Percentiles rank a stretch among this genome's conserved stretches.
Evolutionary conservation across 2,113 vertebrate genomes (phyloP).

Genomic region (Dasyurus viverrinus): DNA sequence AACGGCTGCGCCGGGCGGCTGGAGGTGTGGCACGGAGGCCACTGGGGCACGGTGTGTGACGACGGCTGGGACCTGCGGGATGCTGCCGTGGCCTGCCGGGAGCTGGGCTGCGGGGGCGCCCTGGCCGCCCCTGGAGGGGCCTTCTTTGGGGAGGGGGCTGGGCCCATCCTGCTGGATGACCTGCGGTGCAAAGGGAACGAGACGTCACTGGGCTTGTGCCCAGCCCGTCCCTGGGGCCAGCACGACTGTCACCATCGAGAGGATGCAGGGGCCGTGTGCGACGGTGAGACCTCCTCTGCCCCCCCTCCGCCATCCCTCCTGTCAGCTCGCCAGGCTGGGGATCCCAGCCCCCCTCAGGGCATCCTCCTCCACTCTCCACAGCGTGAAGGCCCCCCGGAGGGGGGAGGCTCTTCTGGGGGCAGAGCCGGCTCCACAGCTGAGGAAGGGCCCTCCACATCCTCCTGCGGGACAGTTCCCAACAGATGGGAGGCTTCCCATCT

Average conservation of each 20-base stretch:
- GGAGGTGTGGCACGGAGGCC: slow-evolving; percentile 70
- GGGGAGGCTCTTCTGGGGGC: no score
- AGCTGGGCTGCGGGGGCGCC: slow-evolving; percentile 74
- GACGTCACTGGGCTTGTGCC: slow-evolving; percentile 71
- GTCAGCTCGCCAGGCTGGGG: no score
- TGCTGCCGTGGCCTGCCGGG: slow-evolving; percentile 66
- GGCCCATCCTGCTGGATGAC: slow-evolving; percentile 81
- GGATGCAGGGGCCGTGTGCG: slow-evolving; percentile 80
- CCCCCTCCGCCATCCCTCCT: neutral
- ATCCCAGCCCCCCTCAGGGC: no score
- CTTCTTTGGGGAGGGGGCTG: slow-evolving; percentile 80
- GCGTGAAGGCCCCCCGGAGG: neutral
- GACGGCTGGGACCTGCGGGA: slow-evolving; percentile 79
- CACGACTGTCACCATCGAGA: slow-evolving; percentile 82
- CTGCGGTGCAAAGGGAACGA: slow-evolving; percentile 79
- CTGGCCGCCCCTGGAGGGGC: slow-evolving; percentile 75
- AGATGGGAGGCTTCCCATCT: no score
- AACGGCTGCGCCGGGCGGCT: slow-evolving; percentile 76
- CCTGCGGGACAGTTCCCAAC: neutral
- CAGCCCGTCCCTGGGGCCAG: slow-evolving; percentile 68
- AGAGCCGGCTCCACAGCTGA: no score
- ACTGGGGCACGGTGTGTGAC: slow-evolving; percentile 79
- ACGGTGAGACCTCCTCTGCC: slow-evolving; percentile 58
- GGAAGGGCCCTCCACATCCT: neutral
- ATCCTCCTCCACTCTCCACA: no score